Evolutionary conservation across 1,140 invertebrate species (phyloP).

Genomic region (Drosophila parabipectinata): DNA sequence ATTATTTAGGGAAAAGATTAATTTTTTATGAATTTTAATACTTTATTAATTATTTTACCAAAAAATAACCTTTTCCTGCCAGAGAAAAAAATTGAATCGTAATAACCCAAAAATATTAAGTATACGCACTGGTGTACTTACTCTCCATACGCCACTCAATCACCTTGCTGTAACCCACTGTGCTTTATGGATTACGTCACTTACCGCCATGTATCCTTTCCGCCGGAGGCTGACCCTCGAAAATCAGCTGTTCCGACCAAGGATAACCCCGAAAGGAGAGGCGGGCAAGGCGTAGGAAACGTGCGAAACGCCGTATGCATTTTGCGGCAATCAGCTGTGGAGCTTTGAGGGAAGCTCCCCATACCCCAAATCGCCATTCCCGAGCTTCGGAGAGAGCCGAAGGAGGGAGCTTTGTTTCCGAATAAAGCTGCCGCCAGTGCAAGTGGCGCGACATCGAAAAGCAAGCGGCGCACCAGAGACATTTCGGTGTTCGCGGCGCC

Average conservation of each 20-base stretch:
- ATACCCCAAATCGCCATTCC: neutral
- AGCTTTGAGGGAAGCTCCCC: conserved; percentile 50
- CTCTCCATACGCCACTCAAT: neutral
- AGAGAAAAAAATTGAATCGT: too few species aligned
- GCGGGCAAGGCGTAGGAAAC: neutral
- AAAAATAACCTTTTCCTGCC: too few species aligned
- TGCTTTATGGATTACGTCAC: conserved; percentile 66
- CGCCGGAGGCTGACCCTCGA: conserved; percentile 37
- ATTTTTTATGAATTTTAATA: too few species aligned
- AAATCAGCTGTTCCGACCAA: conserved; percentile 57
- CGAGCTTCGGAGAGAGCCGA: conserved; percentile 41
- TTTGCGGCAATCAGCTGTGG: conserved; percentile 38
- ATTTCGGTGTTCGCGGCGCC: conserved; percentile 29
- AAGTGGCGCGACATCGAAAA: conserved; percentile 57
- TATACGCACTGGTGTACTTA: neutral
- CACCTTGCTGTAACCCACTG: conserved; percentile 10
- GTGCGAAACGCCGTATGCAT: conserved; percentile 33
- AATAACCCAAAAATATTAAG: neutral
- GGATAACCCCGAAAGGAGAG: conserved; percentile 3
- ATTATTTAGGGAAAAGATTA: too few species aligned
- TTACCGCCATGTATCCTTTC: conserved; percentile 59
- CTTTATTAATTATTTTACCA: too few species aligned
- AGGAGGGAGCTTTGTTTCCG: conserved; percentile 53
- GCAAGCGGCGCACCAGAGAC: conserved; percentile 65
- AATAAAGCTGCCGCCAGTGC: conserved; percentile 29